A percentile compares a stretch with the other conserved stretches of the same genome.
These are phyloP conservation scores for Lamellibrachia satsuma DNA, from an alignment of 2,888 invertebrate genomes.

Conservation along the genomic window DNA sequence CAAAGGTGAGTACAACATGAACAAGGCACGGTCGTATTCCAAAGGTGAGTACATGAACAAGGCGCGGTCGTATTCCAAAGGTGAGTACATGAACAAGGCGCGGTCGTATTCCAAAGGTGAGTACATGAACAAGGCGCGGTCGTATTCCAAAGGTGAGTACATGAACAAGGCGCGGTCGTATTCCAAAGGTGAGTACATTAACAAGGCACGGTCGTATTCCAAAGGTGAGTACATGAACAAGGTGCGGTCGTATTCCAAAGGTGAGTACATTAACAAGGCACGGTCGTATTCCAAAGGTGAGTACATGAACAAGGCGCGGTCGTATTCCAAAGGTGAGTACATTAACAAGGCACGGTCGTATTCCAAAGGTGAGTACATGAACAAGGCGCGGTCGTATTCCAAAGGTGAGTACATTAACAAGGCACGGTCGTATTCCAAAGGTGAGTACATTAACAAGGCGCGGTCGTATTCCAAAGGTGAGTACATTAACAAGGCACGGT, in stretches of 20 bases:
- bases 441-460: background rate
- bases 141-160: background rate
- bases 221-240: background rate
- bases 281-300: no score
- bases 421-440: background rate
- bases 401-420: background rate
- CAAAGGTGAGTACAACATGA: no score
- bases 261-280: conserved; percentile 65
- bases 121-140: background rate
- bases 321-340: no score
- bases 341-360: background rate
- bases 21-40: background rate
- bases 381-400: background rate
- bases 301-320: no score
- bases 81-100: background rate
- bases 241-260: conserved; percentile 28
- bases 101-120: background rate
- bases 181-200: conserved; percentile 34
- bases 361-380: background rate
- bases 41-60: background rate
- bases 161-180: background rate
- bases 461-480: background rate
- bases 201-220: background rate
- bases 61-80: background rate
- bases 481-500: background rate